Percentiles rank a stretch among this genome's conserved stretches.
Conservation (phyloP, 1,140 invertebrate species). For the Drosophila kanapiae region DNA sequence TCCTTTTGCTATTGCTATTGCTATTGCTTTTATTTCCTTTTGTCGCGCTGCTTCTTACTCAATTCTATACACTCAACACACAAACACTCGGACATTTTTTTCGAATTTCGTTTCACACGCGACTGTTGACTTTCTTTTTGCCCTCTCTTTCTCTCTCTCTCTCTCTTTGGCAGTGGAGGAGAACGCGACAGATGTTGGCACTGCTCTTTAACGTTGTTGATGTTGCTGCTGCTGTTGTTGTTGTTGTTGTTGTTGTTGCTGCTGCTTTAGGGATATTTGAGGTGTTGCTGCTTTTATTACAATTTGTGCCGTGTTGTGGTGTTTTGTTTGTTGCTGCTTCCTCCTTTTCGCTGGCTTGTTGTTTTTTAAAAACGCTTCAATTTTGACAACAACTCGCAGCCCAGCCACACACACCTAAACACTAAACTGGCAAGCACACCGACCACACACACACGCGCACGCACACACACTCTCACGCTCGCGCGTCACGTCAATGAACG, state of each 20-base stretch:
- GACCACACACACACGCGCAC: slow-evolving; percentile 38
- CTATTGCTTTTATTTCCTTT: slow-evolving; percentile 52
- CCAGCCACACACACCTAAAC: slow-evolving; percentile 48
- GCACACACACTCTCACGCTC: slow-evolving; percentile 59
- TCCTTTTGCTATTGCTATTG: slow-evolving; percentile 28
- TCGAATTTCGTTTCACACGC: slow-evolving; percentile 56
- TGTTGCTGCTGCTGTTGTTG: slow-evolving; percentile 26
- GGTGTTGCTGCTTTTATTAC: slow-evolving; percentile 43
- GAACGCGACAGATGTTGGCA: slow-evolving; percentile 40
- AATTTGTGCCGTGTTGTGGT: slow-evolving; percentile 51
- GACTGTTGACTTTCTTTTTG: slow-evolving; percentile 72
- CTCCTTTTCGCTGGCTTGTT: slow-evolving; percentile 35
- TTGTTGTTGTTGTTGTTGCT: slow-evolving; percentile 11
- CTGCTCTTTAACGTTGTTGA: slow-evolving; percentile 24
- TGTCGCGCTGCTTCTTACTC: slow-evolving; percentile 58
- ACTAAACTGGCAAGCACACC: slow-evolving; percentile 34
- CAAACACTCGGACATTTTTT: slow-evolving; percentile 50
- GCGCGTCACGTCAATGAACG: slow-evolving; percentile 81
- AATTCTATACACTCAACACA: slow-evolving; percentile 73
- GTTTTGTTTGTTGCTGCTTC: slow-evolving; percentile 64
- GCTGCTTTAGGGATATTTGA: slow-evolving; percentile 4
- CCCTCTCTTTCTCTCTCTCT: slow-evolving; percentile 29
- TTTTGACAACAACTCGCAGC: slow-evolving; percentile 62
- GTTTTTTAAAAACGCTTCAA: slow-evolving; percentile 47
- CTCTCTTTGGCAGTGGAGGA: slow-evolving; percentile 19